phyloP scores from a whole-genome alignment of 2,797 vertebrate species.

The Pachyuromys duprasi region DNA sequence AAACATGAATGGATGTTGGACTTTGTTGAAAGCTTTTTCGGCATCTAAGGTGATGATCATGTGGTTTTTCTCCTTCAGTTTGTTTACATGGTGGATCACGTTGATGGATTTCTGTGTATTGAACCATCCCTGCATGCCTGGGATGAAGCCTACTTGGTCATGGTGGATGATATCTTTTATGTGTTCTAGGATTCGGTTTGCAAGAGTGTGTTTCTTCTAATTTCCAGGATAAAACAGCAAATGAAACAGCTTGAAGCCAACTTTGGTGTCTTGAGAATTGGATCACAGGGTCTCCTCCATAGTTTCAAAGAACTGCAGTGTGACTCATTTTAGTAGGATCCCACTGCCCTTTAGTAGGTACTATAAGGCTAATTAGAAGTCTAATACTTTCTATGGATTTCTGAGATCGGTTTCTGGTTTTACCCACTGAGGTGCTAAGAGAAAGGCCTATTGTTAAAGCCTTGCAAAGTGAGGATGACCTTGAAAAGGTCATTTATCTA shows the following conservation, averaged over 20 bases:
- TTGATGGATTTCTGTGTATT: no score
- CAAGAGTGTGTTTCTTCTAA: not conserved
- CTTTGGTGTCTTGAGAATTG: not conserved
- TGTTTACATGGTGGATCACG: no score
- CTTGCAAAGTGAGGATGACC: not conserved
- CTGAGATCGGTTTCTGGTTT: not conserved
- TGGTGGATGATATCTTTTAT: no score
- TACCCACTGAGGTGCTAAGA: not conserved
- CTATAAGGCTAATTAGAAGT: not conserved
- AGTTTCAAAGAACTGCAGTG: not conserved
- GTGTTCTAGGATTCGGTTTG: no score
- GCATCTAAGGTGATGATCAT: no score
- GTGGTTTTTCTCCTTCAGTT: no score
- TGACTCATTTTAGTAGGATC: not conserved
- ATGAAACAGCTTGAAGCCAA: not conserved
- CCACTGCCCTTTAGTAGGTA: not conserved
- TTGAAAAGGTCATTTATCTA: not conserved
- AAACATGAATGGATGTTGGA: no score
- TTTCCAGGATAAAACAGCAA: not conserved
- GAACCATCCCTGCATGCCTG: no score
- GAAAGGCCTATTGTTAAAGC: not conserved
- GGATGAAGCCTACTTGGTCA: no score
- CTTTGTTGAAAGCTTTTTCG: no score
- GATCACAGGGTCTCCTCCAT: not conserved
- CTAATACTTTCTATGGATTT: not conserved